These are phyloP conservation scores for Ursus arctos DNA, from an alignment of 2,113 vertebrate species.

Conservation along the genomic window DNA sequence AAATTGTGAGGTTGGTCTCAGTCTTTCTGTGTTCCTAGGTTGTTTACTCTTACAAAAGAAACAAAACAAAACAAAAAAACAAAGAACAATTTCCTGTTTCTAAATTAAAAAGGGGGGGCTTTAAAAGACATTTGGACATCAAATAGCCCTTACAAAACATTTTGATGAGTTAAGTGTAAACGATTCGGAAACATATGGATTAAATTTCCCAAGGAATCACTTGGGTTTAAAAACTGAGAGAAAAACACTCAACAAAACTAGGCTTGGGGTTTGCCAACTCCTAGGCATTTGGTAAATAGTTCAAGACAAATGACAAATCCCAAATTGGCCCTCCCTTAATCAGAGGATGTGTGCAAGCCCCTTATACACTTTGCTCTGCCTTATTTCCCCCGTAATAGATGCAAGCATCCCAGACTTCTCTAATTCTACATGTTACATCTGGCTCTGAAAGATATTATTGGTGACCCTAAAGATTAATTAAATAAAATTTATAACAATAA, in stretches of 20 bases:
- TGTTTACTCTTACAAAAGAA: slow-evolving; percentile 64
- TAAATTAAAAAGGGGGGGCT: not conserved
- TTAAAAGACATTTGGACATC: slow-evolving; percentile 73
- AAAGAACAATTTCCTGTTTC: slow-evolving; percentile 67
- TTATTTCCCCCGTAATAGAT: not conserved
- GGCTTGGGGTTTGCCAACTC: slow-evolving; percentile 56
- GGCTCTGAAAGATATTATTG: not conserved
- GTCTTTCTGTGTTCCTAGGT: not conserved
- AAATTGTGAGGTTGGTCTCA: not conserved
- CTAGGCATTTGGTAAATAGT: slow-evolving; percentile 58
- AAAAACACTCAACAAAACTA: slow-evolving; percentile 60
- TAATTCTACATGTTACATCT: not conserved
- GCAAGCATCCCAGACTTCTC: not conserved
- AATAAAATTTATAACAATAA: not conserved
- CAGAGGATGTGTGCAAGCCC: not conserved
- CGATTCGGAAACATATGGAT: slow-evolving; percentile 72
- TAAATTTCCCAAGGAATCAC: slow-evolving; percentile 72
- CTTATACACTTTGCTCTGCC: not conserved
- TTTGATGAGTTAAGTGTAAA: slow-evolving; percentile 79
- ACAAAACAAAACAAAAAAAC: slow-evolving; percentile 53
- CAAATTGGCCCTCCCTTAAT: slow-evolving; percentile 52
- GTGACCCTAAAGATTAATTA: not conserved
- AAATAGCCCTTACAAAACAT: slow-evolving; percentile 79
- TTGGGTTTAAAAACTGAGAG: slow-evolving; percentile 63
- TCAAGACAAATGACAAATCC: slow-evolving; percentile 67